These are phyloP conservation scores for Astyanax mexicanus DNA, from an alignment of 2,797 vertebrate genomes.

Conservation along the genomic window DNA sequence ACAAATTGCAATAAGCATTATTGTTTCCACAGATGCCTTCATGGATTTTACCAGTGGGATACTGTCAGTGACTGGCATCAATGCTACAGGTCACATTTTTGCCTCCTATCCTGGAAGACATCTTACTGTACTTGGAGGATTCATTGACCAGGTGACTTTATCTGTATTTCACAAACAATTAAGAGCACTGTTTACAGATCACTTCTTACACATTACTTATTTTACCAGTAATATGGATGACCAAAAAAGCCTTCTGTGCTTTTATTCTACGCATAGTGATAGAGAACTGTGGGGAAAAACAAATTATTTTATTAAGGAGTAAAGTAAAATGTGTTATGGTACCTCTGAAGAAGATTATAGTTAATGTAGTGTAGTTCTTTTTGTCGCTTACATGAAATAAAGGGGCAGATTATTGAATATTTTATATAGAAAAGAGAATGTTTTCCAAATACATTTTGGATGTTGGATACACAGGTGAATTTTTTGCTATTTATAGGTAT, in stretches of 20 bases:
- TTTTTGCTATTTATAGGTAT: too few species aligned
- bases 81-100: constrained; percentile 94
- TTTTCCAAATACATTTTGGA: not conserved
- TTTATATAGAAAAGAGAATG: not conserved
- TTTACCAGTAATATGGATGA: too few species aligned
- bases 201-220: too few species aligned
- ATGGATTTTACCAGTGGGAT: constrained; percentile 88
- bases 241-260: too few species aligned
- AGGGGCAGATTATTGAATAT: not conserved
- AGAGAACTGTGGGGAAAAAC: too few species aligned
- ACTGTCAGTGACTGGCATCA: constrained; percentile 89
- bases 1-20: not conserved
- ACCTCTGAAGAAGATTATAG: too few species aligned
- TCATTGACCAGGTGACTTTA: constrained; percentile 91
- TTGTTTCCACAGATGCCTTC: constrained; percentile 82
- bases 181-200: not conserved
- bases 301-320: too few species aligned
- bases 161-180: not conserved
- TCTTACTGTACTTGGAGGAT: constrained; percentile 87
- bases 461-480: not conserved
- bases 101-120: constrained; percentile 91
- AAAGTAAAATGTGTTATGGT: too few species aligned
- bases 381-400: too few species aligned
- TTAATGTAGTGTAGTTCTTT: too few species aligned
- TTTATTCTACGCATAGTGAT: too few species aligned